Base-by-base conservation (phyloP, 2,113 vertebrate species). In the Bungarus multicinctus region DNA sequence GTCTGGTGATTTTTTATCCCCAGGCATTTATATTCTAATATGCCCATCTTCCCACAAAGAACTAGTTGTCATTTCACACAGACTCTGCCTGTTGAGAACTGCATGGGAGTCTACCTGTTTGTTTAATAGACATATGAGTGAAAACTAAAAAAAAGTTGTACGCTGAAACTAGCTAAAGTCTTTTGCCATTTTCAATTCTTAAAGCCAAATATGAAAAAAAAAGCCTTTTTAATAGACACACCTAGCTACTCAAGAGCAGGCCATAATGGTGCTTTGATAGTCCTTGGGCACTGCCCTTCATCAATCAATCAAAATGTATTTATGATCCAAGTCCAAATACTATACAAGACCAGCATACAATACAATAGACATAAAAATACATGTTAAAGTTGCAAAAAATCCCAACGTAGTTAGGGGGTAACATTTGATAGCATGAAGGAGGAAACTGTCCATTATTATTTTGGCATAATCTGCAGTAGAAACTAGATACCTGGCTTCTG, bases 11-110 rank as follows among this genome's bases (percentile, higher is more conserved):
- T 93, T 95, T 94, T 30, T 39, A 34, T 27, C 81, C 27, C 87
- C 58, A 93, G 81, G 89, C 25, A 27, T 92, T 93, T 91, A 0
- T 69, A 23, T 94, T 95, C 94, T 91, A 93, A 85, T 53, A 54
- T 39, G 25, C 87, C 58, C 45, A 88, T 92, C 27, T 58, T 45
- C 22, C 53, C 0, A 0, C 4, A 93, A 22, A 89, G 91, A 95
- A 18, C 0, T 58, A 16, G 23, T 92, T 94, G 47, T 91, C 95
- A 87, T 50, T 89, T 91, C 60, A 86, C 43, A 64, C 55, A 58
- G 93, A 93, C 25, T 0, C 34, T 91, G 16, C 39, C 90, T 93
- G 85, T 4, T 3, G 53, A 50, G 55, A 85, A 81, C 69, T 52
- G 6, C 25, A 85, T 39, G 6, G 94, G 90, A 95, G 88, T 3